Evolutionary conservation across 2,113 vertebrate genomes (phyloP).

Genomic region (Syrrhaptes paradoxus): DNA sequence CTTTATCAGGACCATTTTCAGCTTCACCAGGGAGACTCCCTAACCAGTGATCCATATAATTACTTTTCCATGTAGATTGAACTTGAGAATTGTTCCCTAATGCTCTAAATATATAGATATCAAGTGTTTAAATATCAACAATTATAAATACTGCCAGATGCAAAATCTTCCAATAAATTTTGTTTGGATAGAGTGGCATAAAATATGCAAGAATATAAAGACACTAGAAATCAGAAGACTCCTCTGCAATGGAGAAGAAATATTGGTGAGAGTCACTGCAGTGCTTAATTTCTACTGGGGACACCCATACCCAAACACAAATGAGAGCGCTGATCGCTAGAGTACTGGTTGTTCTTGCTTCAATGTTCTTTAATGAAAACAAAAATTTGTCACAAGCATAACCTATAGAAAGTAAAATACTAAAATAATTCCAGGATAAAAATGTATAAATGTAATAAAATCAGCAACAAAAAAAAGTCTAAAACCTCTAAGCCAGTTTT

Average conservation of each 20-base stretch:
- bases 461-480: not conserved
- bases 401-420: not conserved
- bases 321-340: not conserved
- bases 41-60: constrained; percentile 16
- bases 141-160: not conserved
- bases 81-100: not conserved
- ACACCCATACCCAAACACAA: not conserved
- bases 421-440: not conserved
- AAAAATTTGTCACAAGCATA: not conserved
- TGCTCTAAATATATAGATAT: not conserved
- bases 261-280: not conserved
- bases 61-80: not conserved
- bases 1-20: constrained; percentile 5
- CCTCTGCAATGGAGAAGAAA: not conserved
- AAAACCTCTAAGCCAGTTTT: not conserved
- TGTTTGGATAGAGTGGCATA: not conserved
- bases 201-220: not conserved
- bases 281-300: not conserved
- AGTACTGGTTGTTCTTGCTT: not conserved
- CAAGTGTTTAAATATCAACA: not conserved
- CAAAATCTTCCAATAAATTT: not conserved
- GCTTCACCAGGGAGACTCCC: not conserved
- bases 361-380: not conserved
- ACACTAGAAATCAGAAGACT: not conserved
- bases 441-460: not conserved